These are phyloP conservation scores for Drosophila yakuba DNA, from an alignment of 1,140 invertebrate genomes.

Conservation along the genomic window DNA sequence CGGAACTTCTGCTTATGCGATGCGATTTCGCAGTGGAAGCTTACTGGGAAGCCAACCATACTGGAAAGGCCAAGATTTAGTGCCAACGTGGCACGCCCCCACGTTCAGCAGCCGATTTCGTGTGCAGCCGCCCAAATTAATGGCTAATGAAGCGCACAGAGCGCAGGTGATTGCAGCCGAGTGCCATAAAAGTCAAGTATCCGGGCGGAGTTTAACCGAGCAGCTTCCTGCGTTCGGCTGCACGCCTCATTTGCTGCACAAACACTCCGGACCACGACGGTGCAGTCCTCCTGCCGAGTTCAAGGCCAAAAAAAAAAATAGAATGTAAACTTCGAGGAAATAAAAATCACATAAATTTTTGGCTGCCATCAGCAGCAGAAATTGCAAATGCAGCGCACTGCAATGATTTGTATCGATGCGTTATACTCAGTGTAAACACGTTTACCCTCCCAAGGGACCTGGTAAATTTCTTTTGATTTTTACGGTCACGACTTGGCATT, in stretches of 20 bases:
- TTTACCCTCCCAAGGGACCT: background rate
- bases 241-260: constrained; percentile 70
- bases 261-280: constrained; percentile 25
- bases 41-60: constrained; percentile 35
- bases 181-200: constrained; percentile 68
- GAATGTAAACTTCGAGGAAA: constrained; percentile 41
- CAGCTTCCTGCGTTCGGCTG: constrained; percentile 23
- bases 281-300: constrained; percentile 10
- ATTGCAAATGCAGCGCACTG: constrained; percentile 54
- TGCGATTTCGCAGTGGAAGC: constrained; percentile 36
- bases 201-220: constrained; percentile 30
- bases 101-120: constrained; percentile 4
- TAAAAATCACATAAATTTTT: constrained; percentile 72
- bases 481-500: constrained; percentile 32
- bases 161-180: constrained; percentile 35
- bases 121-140: constrained; percentile 65
- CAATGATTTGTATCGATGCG: constrained; percentile 59
- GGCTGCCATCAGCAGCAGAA: constrained; percentile 36
- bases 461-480: constrained; percentile 26
- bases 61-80: constrained; percentile 49
- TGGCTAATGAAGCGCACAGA: constrained; percentile 69
- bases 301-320: constrained; percentile 23
- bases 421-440: constrained; percentile 34
- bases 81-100: constrained; percentile 22
- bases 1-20: constrained; percentile 45